Evolutionary conservation across 2,888 invertebrate species (phyloP), one percentile per base, ranked within the genome.

Genomic region (Stictocephala bisonia): DNA sequence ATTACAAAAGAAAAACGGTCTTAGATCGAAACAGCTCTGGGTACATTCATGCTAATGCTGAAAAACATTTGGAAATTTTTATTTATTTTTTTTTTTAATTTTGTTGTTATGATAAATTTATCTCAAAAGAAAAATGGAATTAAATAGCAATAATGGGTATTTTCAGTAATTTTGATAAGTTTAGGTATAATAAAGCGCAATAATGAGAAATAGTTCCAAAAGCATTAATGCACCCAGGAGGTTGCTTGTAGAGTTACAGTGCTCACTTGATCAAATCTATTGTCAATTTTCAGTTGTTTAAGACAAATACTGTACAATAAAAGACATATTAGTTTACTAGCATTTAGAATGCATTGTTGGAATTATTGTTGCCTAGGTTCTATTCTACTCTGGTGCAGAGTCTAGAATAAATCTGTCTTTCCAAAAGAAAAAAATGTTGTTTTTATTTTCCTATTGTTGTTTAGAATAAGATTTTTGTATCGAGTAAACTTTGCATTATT

Each of bases 231-330:
- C 35, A 31, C 35, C 44, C 9, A 44, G 44, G 7, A 4, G 44
- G 44, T 15, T 44, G 44, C 44, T 44, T 44, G 44, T 44, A 44
- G 44, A 15, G 7, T n/a, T 44, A 44, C 44, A 44, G 44, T 44
- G 44, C 44, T 44, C 44, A 44, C 44, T 44, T 9, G 18, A 29
- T 56, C 31, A 31, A 13, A 44, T 22, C 56, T 64, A 22, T 22
- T 35, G 64, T 64, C 64, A 64, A 64, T 64, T 64, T 64, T 64
- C 64, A 24, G 24, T 60, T 60, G 53, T 60, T 60, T 64, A 64
- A 40, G 64, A 27, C 44, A 41, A 64, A 26, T 64, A 64, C 27
- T 64, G 64, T 64, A 64, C 64, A 64, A 64, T 64, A 64, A 64
- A 64, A 15, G 31, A 22, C 26, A 40, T 3, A 44, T 20, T 64